Evolutionary conservation across 2,797 vertebrate genomes (phyloP).

Genomic region (Leptoclinus maculatus): DNA sequence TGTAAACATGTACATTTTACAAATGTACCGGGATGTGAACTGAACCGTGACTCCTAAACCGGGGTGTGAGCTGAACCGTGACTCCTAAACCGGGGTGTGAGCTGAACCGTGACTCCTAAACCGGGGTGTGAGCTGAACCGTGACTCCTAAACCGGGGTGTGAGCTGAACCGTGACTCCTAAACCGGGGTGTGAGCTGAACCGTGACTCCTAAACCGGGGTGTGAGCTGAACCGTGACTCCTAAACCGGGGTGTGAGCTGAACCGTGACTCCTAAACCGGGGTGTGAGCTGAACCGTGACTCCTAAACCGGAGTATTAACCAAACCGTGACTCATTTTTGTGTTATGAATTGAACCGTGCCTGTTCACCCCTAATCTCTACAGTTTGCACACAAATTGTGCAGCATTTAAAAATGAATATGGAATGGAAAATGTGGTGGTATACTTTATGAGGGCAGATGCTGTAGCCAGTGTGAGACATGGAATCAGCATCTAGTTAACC

Average conservation of each 20-base stretch:
- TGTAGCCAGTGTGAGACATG: constrained; percentile 14
- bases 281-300: neutral
- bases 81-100: neutral
- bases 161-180: neutral
- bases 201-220: accelerated
- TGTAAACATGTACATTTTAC: neutral
- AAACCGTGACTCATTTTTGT: too few species aligned
- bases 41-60: neutral
- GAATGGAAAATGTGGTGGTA: neutral
- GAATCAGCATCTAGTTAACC: constrained; percentile 50
- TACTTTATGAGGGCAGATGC: neutral
- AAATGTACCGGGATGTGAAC: accelerated
- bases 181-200: accelerated
- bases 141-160: neutral
- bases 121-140: neutral
- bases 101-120: neutral
- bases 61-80: neutral
- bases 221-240: neutral
- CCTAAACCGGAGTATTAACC: too few species aligned
- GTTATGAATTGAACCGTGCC: neutral
- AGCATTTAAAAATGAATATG: neutral
- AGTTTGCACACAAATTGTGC: neutral
- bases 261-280: too few species aligned
- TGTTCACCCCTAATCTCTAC: neutral
- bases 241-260: neutral